These are phyloP conservation scores for Drosophila insularis DNA, from an alignment of 1,140 invertebrate species.

Conservation along the genomic window DNA sequence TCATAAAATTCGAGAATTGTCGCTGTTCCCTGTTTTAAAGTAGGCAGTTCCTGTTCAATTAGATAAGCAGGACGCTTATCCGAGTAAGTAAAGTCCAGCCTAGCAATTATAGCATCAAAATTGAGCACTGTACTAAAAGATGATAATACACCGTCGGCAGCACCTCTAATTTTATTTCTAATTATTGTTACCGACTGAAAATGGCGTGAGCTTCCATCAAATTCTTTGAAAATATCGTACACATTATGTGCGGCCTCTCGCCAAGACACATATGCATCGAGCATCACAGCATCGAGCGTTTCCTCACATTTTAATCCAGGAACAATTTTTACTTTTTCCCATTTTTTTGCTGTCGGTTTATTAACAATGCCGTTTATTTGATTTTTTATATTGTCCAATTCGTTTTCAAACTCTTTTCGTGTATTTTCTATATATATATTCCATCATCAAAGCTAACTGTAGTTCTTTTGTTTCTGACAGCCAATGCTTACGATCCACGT, in stretches of 20 bases:
- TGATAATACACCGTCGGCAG: no score
- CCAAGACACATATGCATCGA: conserved; percentile 3
- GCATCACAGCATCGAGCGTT: neutral
- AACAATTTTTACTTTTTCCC: conserved; percentile 1
- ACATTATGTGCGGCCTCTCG: neutral
- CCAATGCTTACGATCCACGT: no score
- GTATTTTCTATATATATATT: no score
- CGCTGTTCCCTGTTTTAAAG: no score
- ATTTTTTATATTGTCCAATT: neutral
- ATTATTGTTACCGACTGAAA: neutral
- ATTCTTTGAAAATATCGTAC: neutral
- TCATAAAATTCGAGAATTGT: no score
- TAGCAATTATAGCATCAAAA: no score
- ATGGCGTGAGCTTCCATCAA: neutral
- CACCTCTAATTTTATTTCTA: conserved; percentile 1
- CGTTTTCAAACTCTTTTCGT: neutral
- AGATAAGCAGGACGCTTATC: no score
- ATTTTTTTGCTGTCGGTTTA: neutral
- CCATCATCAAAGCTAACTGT: no score
- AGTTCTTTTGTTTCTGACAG: no score
- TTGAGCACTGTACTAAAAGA: no score
- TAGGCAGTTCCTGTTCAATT: no score
- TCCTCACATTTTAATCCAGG: conserved; percentile 4
- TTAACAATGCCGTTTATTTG: neutral
- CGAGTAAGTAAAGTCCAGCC: no score